phyloP scores from a whole-genome alignment of 2,888 invertebrate genomes.

The Lapara coniferarum region DNA sequence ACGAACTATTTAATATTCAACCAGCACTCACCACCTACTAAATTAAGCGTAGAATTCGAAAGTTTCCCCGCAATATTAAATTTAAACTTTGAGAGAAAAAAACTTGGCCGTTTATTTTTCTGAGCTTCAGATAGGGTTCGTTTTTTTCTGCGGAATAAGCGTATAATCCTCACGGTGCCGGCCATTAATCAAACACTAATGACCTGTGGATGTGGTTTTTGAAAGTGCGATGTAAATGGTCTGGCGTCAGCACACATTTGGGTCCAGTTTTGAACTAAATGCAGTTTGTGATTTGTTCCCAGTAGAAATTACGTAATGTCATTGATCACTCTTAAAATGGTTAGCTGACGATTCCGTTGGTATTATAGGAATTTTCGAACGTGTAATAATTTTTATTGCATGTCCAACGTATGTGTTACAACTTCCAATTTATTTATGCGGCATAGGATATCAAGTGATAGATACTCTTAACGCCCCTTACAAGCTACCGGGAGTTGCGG shows the following conservation, averaged over 20 bases:
- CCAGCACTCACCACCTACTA: constrained; percentile 45
- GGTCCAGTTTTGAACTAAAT: constrained; percentile 5
- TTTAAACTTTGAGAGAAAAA: constrained; percentile 48
- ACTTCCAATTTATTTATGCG: no score
- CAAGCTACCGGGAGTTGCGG: no score
- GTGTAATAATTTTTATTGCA: no score
- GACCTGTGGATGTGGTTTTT: constrained; percentile 51
- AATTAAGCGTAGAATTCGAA: constrained; percentile 47
- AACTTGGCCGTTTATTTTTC: constrained; percentile 44
- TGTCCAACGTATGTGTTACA: no score
- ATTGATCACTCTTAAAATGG: neutral
- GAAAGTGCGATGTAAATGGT: constrained; percentile 31
- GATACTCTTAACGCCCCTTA: no score
- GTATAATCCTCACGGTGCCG: constrained; percentile 58
- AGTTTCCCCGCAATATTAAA: constrained; percentile 44
- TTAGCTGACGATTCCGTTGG: no score
- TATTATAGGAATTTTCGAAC: no score
- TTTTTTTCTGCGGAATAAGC: constrained; percentile 60
- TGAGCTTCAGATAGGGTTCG: constrained; percentile 40
- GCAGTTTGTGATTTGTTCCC: neutral
- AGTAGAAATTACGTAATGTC: neutral
- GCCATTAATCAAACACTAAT: constrained; percentile 74
- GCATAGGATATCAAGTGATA: no score
- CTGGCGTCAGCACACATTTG: constrained; percentile 18
- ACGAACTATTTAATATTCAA: constrained; percentile 57